Evolutionary conservation across 2,797 vertebrate species (phyloP).

Genomic region (Cercopithecus neglectus): DNA sequence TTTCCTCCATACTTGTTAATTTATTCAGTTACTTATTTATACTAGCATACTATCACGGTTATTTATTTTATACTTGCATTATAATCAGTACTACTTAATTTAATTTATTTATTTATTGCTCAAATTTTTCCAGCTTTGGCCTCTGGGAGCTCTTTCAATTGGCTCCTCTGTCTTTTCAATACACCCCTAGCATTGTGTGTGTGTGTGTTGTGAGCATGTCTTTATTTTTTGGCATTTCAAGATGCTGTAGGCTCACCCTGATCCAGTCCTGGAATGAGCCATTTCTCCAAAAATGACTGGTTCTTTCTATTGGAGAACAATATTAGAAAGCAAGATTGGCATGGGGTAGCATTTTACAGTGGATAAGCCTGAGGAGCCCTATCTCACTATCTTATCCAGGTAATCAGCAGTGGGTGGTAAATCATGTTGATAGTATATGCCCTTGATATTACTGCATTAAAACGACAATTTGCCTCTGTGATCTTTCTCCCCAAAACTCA

Average conservation of each 20-base stretch:
- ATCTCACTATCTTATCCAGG: neutral
- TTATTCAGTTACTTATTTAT: neutral
- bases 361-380: neutral
- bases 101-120: neutral
- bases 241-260: neutral
- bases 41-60: neutral
- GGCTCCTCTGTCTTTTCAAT: neutral
- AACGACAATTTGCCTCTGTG: neutral
- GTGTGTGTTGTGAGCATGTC: neutral
- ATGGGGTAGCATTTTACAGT: neutral
- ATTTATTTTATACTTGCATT: neutral
- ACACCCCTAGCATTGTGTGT: neutral
- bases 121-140: neutral
- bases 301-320: neutral
- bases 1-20: neutral
- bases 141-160: neutral
- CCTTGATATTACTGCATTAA: neutral
- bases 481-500: neutral
- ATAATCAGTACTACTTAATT: neutral
- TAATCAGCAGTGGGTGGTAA: neutral
- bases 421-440: neutral
- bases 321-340: neutral
- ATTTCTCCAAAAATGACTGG: neutral
- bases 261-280: neutral
- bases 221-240: neutral